phyloP scores from a whole-genome alignment of 2,113 vertebrate genomes.

The Chlamydotis undulata region DNA sequence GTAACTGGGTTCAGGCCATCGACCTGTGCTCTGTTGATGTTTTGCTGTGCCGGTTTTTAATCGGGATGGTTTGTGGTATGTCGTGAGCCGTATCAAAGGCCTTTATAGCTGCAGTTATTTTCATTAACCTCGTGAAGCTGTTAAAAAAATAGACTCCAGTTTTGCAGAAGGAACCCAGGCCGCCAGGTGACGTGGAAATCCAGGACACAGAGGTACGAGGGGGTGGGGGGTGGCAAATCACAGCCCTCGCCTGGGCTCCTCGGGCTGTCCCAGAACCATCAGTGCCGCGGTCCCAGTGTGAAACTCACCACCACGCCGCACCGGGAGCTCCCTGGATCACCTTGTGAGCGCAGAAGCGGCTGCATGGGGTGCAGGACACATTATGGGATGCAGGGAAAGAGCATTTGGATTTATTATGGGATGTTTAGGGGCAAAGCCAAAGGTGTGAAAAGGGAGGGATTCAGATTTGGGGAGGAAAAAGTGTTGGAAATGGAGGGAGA shows the following conservation, averaged over 20 bases:
- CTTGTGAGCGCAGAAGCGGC: neutral
- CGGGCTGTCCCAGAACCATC: neutral
- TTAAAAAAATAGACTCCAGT: too few species aligned
- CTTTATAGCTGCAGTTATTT: neutral
- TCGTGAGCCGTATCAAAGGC: neutral
- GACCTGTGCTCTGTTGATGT: neutral
- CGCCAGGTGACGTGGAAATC: too few species aligned
- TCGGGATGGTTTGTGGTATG: neutral
- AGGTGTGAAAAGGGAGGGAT: neutral
- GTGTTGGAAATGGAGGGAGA: neutral
- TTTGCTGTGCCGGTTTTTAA: neutral
- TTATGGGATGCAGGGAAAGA: neutral
- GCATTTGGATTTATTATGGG: neutral
- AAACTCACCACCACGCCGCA: too few species aligned
- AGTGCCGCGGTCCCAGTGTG: neutral
- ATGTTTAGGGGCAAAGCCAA: too few species aligned
- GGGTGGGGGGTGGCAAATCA: too few species aligned
- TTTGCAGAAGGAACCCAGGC: too few species aligned
- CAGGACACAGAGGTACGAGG: neutral
- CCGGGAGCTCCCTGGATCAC: neutral
- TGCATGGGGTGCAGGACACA: neutral
- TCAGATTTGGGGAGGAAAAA: neutral
- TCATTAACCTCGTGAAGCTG: too few species aligned
- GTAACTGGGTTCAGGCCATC: neutral
- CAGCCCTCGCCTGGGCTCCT: neutral